Evolutionary conservation across 2,888 invertebrate genomes (phyloP).

Genomic region (Drosophila pseudotalamancana): DNA sequence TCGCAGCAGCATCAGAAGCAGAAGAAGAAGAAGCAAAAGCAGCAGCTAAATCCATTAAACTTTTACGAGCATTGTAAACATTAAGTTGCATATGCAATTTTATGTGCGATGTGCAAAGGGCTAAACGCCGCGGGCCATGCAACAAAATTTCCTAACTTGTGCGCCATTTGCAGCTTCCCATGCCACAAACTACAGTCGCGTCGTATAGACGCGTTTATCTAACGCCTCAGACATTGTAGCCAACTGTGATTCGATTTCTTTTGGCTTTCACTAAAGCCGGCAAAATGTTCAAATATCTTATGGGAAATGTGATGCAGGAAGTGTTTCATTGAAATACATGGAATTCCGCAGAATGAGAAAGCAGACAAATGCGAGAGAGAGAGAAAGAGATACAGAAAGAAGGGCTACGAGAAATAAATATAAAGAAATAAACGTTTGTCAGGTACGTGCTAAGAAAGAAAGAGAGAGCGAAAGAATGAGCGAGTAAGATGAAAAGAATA

Average conservation of each 20-base stretch:
- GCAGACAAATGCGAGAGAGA: not conserved
- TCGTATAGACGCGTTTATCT: conserved; percentile 32
- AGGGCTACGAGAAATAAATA: not conserved
- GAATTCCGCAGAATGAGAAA: conserved; percentile 8
- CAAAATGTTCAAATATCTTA: conserved; percentile 16
- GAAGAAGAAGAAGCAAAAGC: no score
- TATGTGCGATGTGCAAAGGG: conserved; percentile 66
- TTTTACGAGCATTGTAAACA: conserved; percentile 79
- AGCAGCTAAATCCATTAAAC: conserved; percentile 73
- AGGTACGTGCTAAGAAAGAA: no score
- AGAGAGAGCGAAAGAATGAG: no score
- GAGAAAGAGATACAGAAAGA: not conserved
- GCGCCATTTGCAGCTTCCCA: conserved; percentile 36
- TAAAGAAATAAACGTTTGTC: no score
- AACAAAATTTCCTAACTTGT: conserved; percentile 61
- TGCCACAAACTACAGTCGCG: conserved; percentile 3
- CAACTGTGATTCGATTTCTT: conserved; percentile 48
- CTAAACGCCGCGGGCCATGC: conserved; percentile 54
- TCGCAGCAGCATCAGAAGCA: conserved; percentile 15
- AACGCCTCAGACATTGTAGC: conserved; percentile 60
- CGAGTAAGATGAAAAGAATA: no score
- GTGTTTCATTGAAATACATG: conserved; percentile 24
- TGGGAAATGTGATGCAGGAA: conserved; percentile 34
- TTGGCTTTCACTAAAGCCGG: conserved; percentile 6
- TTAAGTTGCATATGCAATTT: conserved; percentile 79